Evolutionary conservation across 2,113 vertebrate genomes (phyloP), one percentile per base, ranked within the genome.

Genomic region (Psilopsiagon aymara): DNA sequence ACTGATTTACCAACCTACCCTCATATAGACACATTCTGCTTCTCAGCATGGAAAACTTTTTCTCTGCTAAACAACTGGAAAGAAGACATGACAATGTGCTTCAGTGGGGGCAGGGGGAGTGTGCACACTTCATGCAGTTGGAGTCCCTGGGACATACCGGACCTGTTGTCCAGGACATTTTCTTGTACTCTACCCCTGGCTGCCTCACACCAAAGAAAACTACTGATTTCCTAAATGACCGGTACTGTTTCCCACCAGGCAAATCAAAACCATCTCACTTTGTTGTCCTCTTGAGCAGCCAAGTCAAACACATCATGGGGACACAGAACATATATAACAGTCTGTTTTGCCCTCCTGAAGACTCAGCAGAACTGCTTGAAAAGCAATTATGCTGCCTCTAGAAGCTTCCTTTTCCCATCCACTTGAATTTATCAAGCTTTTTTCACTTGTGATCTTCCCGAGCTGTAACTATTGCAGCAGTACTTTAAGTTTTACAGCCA

Each of bases 301-400:
- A 66, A 90, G 39, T 24, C 63, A 81, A 90, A 70, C 20, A 47
- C 7, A 7, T 17, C 68, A 57, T 12, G 33, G 9, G 1, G 1
- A 46, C 41, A 87, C 25, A 74, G 21, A 62, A 44, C 46, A 51
- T 35, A 52, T 3, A 74, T 51, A 33, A 28, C 49, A 67, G 18
- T n/a, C 63, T 63, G 24, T 7, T 82, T 77, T 57, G 80, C 17
- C 25, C 57, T 84, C 57, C 53, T 53, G 67, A 82, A 57, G 31
- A 60, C 44, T 88, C 92, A 88, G 76, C 43, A 91, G 75, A 92
- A 81, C 64, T 68, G 33, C 69, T 47, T 86, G 60, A 96, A 94
- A 68, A 86, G 68, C 17, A 90, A 81, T 83, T 70, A 73, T 0
- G 4, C 64, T 94, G 71, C 71, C 29, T 90, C 73, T 75, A 93